phyloP scores from a whole-genome alignment of 2,113 vertebrate genomes.

The Cynopterus brachyotis region DNA sequence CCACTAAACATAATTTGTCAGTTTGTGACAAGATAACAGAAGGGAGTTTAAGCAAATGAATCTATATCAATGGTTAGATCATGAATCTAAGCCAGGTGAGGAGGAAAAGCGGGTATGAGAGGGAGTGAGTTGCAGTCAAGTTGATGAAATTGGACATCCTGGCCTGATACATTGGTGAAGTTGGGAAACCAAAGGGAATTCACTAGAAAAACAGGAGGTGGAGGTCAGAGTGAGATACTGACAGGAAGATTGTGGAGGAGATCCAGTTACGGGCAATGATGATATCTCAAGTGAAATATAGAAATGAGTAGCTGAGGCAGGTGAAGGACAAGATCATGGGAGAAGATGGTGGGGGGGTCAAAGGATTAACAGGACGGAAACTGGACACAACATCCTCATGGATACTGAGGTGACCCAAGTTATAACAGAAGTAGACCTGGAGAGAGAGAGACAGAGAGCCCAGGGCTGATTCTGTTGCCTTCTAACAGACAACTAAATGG shows the following conservation, averaged over 20 bases:
- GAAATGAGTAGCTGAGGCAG: neutral
- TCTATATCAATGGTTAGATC: neutral
- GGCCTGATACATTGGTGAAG: neutral
- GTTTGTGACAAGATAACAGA: neutral
- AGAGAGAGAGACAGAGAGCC: neutral
- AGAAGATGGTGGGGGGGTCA: neutral
- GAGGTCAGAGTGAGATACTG: neutral
- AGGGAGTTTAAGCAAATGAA: neutral
- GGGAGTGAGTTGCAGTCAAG: neutral
- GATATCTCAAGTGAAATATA: neutral
- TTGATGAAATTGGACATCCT: neutral
- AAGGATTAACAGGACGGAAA: neutral
- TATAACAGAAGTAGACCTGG: neutral
- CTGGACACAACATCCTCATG: neutral
- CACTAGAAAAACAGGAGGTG: neutral
- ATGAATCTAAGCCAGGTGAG: neutral
- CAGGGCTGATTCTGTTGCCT: neutral
- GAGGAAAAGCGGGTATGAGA: neutral
- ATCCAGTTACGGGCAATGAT: neutral
- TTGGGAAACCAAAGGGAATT: neutral
- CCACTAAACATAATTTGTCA: neutral
- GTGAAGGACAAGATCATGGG: neutral
- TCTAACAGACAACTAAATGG: neutral
- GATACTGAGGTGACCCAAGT: neutral
- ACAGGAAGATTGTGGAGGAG: neutral